A percentile compares a stretch with the other conserved stretches of the same genome.
Conservation (phyloP, 2,797 vertebrate species). For the Sebastes jordani region DNA sequence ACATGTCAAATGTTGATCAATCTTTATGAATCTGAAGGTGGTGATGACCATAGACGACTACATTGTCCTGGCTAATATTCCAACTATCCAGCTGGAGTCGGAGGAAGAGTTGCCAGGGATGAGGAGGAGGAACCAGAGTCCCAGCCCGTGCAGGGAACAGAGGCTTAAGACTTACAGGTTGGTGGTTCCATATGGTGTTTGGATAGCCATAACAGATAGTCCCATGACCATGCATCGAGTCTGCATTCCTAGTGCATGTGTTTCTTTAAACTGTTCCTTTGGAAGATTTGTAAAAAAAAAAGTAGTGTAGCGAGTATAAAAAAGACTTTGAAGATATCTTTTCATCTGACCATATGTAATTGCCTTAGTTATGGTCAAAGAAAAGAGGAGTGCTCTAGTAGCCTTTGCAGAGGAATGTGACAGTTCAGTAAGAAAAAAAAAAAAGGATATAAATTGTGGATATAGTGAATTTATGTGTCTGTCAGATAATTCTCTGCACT, state of each 20-base stretch:
- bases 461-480: not conserved
- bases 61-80: slow-evolving; percentile 90
- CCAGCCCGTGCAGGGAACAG: slow-evolving; percentile 90
- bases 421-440: not conserved
- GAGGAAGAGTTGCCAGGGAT: slow-evolving; percentile 74
- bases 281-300: not conserved
- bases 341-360: slow-evolving; percentile 4
- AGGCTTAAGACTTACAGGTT: slow-evolving; percentile 82
- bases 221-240: not conserved
- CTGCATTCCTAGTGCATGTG: not conserved
- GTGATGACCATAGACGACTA: slow-evolving; percentile 89
- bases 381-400: not conserved
- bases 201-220: not conserved
- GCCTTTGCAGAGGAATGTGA: not conserved
- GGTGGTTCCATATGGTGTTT: not conserved
- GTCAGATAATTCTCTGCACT: not conserved
- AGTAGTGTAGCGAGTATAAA: not conserved
- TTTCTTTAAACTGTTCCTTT: not conserved
- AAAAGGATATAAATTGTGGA: not conserved
- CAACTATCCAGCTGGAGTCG: slow-evolving; percentile 83
- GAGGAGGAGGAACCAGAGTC: slow-evolving; percentile 79
- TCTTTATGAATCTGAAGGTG: slow-evolving; percentile 66
- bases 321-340: not conserved
- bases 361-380: not conserved
- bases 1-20: not conserved